phyloP scores from a whole-genome alignment of 2,797 vertebrate genomes.

The Discoglossus pictus region DNA sequence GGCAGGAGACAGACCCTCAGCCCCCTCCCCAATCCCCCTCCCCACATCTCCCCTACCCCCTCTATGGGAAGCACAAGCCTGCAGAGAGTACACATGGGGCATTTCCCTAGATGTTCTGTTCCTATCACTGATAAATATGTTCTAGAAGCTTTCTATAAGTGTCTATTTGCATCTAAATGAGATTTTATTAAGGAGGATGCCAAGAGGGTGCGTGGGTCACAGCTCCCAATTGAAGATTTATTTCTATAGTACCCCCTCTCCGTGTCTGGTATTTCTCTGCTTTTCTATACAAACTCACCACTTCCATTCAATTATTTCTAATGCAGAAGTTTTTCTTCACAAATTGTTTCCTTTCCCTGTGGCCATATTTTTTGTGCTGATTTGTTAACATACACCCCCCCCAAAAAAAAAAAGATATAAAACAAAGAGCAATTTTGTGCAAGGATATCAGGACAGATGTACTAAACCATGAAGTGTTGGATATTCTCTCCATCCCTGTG shows the following conservation, averaged over 20 bases:
- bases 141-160: constrained; percentile 34
- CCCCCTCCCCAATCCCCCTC: not conserved
- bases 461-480: too few species aligned
- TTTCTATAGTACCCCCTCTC: constrained; percentile 3
- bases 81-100: constrained; percentile 42
- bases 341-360: too few species aligned
- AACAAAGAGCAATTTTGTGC: too few species aligned
- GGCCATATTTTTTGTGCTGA: too few species aligned
- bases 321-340: too few species aligned
- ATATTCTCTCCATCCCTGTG: too few species aligned
- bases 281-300: too few species aligned
- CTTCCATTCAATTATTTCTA: too few species aligned
- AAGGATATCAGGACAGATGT: too few species aligned
- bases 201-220: constrained; percentile 15
- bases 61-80: constrained; percentile 30
- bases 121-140: constrained; percentile 17
- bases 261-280: constrained; percentile 6
- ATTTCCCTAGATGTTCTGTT: constrained; percentile 38
- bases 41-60: constrained; percentile 14
- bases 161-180: constrained; percentile 48
- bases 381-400: too few species aligned
- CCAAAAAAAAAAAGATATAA: too few species aligned
- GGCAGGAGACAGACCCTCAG: constrained; percentile 17
- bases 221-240: constrained; percentile 20
- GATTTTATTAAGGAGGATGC: constrained; percentile 36